Base-by-base conservation (phyloP, 2,113 vertebrate genomes). In the Anthoscopus minutus region DNA sequence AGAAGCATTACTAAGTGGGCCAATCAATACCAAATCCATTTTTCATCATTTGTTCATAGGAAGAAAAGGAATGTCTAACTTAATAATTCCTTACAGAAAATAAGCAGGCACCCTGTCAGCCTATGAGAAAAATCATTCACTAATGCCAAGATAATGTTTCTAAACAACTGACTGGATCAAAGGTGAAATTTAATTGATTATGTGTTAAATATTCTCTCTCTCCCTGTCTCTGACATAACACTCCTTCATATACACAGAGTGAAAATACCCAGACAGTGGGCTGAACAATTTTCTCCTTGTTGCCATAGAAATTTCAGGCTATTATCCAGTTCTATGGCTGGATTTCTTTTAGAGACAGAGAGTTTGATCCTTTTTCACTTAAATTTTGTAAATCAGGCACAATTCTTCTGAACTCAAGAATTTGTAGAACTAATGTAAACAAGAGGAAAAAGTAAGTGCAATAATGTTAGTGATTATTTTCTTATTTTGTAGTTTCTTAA, bases 181-280 rank as follows among this genome's bases (percentile, higher is more conserved):
- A 96, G 97, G 95, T 86, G 66, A 97, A 93, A 84, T 81, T 96
- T 97, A 98, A 97, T 96, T 97, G 96, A 97, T 97, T 96, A 91
- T 76, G 86, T 95, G 88, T 81, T 96, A 94, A 95, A 92, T 96
- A 86, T 88, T 95, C 84, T 97, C 88, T 85, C 23, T 80, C 47
- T 90, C 15, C 30, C 27, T 76, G 44, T 61, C 64, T 81, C 48
- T 92, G 64, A 66, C 51, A 94, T 61, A 86, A 62, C 47, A 77
- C 19, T 77, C 14, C 45, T 22, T 85, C 14, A 0, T 73, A 66
- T 18, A 81, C 64, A 80, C 5, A 57, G 64, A 91, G 38, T 88
- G 76, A 95, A 77, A 97, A 80, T 65, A 92, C 42, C 24, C 69
- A 84, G 82, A 79, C 50, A 80, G 91, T 50, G 73, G 92, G 61